A percentile compares a stretch with the other conserved stretches of the same genome.
These are phyloP conservation scores for Drosophila athabasca DNA, from an alignment of 1,140 invertebrate species.

Conservation along the genomic window DNA sequence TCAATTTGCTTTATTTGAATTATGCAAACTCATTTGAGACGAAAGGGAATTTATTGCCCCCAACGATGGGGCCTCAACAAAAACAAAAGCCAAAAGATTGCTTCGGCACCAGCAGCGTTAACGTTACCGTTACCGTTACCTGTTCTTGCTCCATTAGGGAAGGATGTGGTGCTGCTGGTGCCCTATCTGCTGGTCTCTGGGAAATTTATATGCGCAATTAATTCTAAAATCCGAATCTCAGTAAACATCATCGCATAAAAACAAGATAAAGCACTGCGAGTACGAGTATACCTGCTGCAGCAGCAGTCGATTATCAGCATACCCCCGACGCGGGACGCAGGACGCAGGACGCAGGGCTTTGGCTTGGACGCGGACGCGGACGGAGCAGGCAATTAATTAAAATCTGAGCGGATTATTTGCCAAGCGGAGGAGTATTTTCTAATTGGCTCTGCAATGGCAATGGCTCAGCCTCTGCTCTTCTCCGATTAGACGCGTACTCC, in stretches of 20 bases:
- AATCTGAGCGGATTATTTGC: conserved; percentile 62
- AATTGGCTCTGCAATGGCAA: conserved; percentile 47
- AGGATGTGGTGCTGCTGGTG: too few relatives aligned
- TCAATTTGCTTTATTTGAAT: conserved; percentile 57
- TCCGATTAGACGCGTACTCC: conserved; percentile 43
- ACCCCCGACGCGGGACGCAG: background rate
- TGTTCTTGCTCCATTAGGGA: conserved; percentile 16
- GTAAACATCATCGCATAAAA: conserved; percentile 39
- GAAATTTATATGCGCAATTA: conserved; percentile 79
- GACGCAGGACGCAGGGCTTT: too few relatives aligned
- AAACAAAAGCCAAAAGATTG: conserved; percentile 59
- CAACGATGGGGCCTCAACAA: background rate
- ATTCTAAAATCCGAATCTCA: conserved; percentile 78
- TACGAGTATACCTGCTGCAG: conserved; percentile 39
- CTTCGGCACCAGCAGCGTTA: conserved; percentile 19
- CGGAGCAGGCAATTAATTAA: conserved; percentile 62
- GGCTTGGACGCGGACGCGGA: background rate
- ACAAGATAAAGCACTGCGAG: conserved; percentile 19
- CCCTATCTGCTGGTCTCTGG: background rate
- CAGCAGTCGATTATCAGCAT: conserved; percentile 50
- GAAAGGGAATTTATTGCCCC: conserved; percentile 71
- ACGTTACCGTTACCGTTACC: background rate
- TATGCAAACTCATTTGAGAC: conserved; percentile 74
- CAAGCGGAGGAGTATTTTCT: conserved; percentile 56
- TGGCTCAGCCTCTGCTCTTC: conserved; percentile 4